phyloP scores from a whole-genome alignment of 2,113 vertebrate species.

The Percopsis transmontana region DNA sequence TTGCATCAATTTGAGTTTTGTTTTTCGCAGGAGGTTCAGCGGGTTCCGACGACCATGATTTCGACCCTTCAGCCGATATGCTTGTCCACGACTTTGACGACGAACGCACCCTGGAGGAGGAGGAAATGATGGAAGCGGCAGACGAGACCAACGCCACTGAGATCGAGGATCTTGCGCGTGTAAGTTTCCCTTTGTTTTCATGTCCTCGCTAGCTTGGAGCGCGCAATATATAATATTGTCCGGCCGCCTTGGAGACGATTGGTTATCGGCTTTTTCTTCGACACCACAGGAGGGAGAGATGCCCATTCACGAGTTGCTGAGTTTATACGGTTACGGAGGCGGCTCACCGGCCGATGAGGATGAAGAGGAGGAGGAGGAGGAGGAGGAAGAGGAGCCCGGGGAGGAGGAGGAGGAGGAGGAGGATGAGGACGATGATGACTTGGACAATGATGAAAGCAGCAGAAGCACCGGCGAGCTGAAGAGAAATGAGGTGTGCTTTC shows the following conservation, averaged over 20 bases:
- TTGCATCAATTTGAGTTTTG: constrained; percentile 8
- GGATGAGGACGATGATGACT: constrained; percentile 44
- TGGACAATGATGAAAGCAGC: constrained; percentile 91
- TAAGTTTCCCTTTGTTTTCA: constrained; percentile 66
- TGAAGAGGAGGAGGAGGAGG: constrained; percentile 78
- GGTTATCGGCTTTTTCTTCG: neutral
- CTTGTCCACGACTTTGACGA: constrained; percentile 98
- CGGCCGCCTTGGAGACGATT: too few relatives aligned
- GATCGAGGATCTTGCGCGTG: constrained; percentile 95
- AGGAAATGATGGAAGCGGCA: constrained; percentile 93
- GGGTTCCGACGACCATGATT: constrained; percentile 93
- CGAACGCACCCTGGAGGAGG: constrained; percentile 95
- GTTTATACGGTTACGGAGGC: constrained; percentile 90
- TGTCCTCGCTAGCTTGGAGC: too few relatives aligned
- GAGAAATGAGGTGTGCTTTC: constrained; percentile 64
- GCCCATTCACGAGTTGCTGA: constrained; percentile 95
- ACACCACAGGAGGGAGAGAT: constrained; percentile 90
- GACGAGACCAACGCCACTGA: constrained; percentile 94
- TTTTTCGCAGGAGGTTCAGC: constrained; percentile 84
- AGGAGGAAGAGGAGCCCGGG: constrained; percentile 86
- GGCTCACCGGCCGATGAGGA: constrained; percentile 87
- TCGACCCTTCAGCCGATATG: constrained; percentile 97
- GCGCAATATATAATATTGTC: too few relatives aligned
- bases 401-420: constrained; percentile 88
- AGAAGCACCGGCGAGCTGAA: constrained; percentile 86